These are phyloP conservation scores for Iguana delicatissima DNA, from an alignment of 2,797 vertebrate species.

Conservation along the genomic window DNA sequence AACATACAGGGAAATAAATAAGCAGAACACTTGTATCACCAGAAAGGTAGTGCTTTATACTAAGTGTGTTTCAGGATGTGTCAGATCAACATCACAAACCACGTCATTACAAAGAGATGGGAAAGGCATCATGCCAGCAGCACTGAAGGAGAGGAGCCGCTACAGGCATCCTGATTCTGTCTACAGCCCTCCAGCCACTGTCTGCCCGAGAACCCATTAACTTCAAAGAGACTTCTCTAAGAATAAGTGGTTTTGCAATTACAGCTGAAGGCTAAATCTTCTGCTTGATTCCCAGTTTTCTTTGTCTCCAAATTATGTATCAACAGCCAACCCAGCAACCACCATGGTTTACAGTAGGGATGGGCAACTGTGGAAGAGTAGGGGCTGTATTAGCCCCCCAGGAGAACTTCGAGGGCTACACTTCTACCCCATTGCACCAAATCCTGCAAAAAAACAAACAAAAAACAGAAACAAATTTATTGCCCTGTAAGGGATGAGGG, in stretches of 20 bases:
- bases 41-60: not conserved
- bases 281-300: slow-evolving; percentile 53
- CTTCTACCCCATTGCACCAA: no score
- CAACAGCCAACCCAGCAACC: slow-evolving; percentile 34
- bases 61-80: not conserved
- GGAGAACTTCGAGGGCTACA: no score
- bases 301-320: slow-evolving; percentile 50
- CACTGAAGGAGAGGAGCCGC: not conserved
- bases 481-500: no score
- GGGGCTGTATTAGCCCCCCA: no score
- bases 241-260: slow-evolving; percentile 39
- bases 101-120: not conserved
- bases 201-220: slow-evolving; percentile 61
- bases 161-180: slow-evolving; percentile 59
- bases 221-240: slow-evolving; percentile 49
- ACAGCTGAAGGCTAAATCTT: slow-evolving; percentile 57
- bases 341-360: not conserved
- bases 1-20: not conserved
- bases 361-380: no score
- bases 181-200: slow-evolving; percentile 60
- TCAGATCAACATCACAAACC: not conserved
- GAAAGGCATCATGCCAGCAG: slow-evolving; percentile 9
- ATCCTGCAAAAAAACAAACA: no score
- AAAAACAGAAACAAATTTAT: no score
- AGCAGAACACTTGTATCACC: not conserved